A percentile compares a stretch with the other conserved stretches of the same genome.
These are phyloP conservation scores for Typhlichthys eigenmanni DNA, from an alignment of 2,797 vertebrate species.

Conservation along the genomic window DNA sequence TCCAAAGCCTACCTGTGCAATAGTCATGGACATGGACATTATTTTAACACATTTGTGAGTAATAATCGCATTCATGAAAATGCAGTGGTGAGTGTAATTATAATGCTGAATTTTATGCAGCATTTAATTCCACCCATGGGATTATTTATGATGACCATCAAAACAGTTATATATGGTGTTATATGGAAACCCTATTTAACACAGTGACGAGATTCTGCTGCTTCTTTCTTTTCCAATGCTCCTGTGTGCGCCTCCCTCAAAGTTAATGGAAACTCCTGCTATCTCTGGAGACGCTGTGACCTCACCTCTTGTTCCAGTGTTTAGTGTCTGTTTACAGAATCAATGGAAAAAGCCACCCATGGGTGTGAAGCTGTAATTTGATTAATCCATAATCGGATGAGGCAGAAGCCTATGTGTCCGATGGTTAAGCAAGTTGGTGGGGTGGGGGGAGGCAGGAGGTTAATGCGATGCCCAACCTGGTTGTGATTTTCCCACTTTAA, in stretches of 20 bases:
- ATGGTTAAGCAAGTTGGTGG: slow-evolving; percentile 5
- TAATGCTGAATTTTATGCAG: too few relatives aligned
- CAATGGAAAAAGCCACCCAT: slow-evolving; percentile 7
- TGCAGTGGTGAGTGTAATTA: too few relatives aligned
- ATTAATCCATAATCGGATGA: slow-evolving; percentile 4
- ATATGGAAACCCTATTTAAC: too few relatives aligned
- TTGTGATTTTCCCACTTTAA: slow-evolving; percentile 24
- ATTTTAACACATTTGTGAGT: too few relatives aligned
- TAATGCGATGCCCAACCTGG: slow-evolving; percentile 12
- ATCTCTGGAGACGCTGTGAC: neutral
- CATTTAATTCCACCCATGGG: too few relatives aligned
- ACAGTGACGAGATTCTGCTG: too few relatives aligned
- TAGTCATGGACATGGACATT: too few relatives aligned
- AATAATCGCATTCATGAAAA: too few relatives aligned
- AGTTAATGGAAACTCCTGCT: slow-evolving; percentile 20
- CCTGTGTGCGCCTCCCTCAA: neutral
- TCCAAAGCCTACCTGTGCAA: too few relatives aligned
- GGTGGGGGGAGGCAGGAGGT: slow-evolving; percentile 1
- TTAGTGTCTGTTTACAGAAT: slow-evolving; percentile 29
- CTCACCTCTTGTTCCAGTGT: slow-evolving; percentile 7
- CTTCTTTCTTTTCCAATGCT: too few relatives aligned
- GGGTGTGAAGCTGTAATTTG: slow-evolving; percentile 7
- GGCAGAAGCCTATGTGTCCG: neutral
- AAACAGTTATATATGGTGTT: too few relatives aligned
- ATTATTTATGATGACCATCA: too few relatives aligned